Conservation (phyloP, 2,888 invertebrate species). For the Portevinia maculata region DNA sequence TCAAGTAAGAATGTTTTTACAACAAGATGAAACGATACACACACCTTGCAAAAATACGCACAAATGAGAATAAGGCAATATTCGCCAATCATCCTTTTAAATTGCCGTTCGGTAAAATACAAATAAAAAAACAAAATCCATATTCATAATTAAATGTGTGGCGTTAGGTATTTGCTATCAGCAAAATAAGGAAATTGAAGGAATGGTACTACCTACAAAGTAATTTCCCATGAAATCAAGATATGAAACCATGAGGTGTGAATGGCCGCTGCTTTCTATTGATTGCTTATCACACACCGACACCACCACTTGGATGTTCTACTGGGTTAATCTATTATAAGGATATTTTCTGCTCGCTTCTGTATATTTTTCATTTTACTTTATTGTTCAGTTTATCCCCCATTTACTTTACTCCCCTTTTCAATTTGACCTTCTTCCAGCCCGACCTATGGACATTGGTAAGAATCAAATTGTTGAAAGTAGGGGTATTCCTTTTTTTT, state of each 20-base stretch:
- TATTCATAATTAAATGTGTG: background rate
- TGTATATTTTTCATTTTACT: slow-evolving; percentile 27
- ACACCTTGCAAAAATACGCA: slow-evolving; percentile 7
- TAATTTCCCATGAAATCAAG: slow-evolving; percentile 26
- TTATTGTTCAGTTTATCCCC: slow-evolving; percentile 12
- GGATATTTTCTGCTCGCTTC: slow-evolving; percentile 7
- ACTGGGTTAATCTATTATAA: slow-evolving; percentile 30
- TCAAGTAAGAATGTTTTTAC: background rate
- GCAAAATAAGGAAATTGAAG: background rate
- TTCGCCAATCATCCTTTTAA: slow-evolving; percentile 28
- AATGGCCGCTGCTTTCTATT: slow-evolving; percentile 19
- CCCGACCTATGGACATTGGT: background rate
- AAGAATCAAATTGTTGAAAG: slow-evolving; percentile 32
- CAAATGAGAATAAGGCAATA: background rate
- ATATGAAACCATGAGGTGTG: slow-evolving; percentile 33
- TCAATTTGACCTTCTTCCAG: slow-evolving; percentile 19
- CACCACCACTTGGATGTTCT: slow-evolving; percentile 13
- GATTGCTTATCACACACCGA: slow-evolving; percentile 21
- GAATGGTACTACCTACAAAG: background rate
- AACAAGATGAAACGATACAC: slow-evolving; percentile 9
- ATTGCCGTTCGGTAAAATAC: slow-evolving; percentile 15
- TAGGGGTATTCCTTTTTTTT: background rate
- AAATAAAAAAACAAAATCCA: background rate
- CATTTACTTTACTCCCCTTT: slow-evolving; percentile 25
- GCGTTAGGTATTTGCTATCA: background rate